These are phyloP conservation scores for Echeneis naucrates DNA, from an alignment of 2,797 vertebrate genomes.

Conservation along the genomic window DNA sequence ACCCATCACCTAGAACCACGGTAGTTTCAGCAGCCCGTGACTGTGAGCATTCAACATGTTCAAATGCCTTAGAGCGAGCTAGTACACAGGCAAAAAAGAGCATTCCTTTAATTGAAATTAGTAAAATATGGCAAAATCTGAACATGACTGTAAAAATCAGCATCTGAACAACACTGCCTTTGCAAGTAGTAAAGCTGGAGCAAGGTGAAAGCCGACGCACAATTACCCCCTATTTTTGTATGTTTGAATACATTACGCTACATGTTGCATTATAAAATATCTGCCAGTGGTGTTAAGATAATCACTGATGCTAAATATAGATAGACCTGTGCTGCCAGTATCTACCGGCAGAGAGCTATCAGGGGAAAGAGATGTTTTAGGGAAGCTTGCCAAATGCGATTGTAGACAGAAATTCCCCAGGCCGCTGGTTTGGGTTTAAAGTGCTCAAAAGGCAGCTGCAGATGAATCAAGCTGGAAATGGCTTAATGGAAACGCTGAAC, in stretches of 20 bases:
- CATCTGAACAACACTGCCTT: slow-evolving; percentile 25
- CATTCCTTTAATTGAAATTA: background rate
- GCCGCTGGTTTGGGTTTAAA: slow-evolving; percentile 61
- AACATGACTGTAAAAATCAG: slow-evolving; percentile 10
- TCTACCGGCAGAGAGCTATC: slow-evolving; percentile 53
- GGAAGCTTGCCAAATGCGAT: slow-evolving; percentile 64
- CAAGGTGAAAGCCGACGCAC: slow-evolving; percentile 41
- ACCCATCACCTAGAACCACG: slow-evolving; percentile 30
- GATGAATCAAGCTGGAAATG: slow-evolving; percentile 51
- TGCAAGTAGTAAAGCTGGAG: slow-evolving; percentile 34
- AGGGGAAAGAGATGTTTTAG: slow-evolving; percentile 60
- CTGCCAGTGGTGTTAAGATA: slow-evolving; percentile 51
- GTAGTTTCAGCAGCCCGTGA: slow-evolving; percentile 25
- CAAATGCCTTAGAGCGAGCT: slow-evolving; percentile 22
- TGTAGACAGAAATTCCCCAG: slow-evolving; percentile 63
- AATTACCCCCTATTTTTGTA: slow-evolving; percentile 40
- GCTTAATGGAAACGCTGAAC: slow-evolving; percentile 48
- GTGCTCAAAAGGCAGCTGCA: slow-evolving; percentile 50
- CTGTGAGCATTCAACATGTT: slow-evolving; percentile 30
- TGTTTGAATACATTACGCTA: slow-evolving; percentile 48
- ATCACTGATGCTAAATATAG: slow-evolving; percentile 66
- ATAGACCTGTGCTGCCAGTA: slow-evolving; percentile 46
- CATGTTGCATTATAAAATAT: slow-evolving; percentile 63
- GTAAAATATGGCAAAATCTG: background rate
- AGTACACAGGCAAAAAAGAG: background rate